Conservation (phyloP, 2,113 vertebrate genomes). For the Origma solitaria region DNA sequence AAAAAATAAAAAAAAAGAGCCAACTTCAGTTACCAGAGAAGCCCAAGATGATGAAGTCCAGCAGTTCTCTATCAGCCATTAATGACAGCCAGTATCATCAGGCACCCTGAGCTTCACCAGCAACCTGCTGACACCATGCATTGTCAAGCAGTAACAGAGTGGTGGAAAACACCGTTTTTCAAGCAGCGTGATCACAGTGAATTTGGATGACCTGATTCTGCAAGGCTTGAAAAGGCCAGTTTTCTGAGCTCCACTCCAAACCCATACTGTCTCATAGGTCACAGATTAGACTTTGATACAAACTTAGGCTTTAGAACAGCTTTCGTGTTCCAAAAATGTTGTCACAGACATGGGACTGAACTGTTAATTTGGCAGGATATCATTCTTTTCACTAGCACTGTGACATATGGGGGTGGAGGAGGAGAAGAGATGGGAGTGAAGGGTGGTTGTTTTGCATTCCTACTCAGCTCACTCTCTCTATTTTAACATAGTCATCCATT, state of each 20-base stretch:
- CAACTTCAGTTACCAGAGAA: neutral
- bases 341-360: neutral
- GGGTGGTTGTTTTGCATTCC: neutral
- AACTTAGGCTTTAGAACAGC: neutral
- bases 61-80: neutral
- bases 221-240: neutral
- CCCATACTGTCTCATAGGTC: neutral
- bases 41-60: neutral
- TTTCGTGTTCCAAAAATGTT: neutral
- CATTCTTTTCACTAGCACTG: neutral
- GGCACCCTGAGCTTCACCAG: neutral
- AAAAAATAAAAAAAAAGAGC: neutral
- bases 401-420: neutral
- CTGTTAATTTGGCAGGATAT: neutral
- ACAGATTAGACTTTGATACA: neutral
- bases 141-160: accelerated
- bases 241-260: neutral
- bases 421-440: neutral
- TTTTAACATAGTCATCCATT: neutral
- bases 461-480: neutral
- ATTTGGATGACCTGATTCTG: neutral
- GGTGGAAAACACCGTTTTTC: neutral
- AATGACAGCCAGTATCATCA: neutral
- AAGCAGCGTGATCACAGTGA: neutral
- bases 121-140: neutral